These are phyloP conservation scores for Centruroides vittatus DNA, from an alignment of 1,140 invertebrate genomes.

Conservation along the genomic window DNA sequence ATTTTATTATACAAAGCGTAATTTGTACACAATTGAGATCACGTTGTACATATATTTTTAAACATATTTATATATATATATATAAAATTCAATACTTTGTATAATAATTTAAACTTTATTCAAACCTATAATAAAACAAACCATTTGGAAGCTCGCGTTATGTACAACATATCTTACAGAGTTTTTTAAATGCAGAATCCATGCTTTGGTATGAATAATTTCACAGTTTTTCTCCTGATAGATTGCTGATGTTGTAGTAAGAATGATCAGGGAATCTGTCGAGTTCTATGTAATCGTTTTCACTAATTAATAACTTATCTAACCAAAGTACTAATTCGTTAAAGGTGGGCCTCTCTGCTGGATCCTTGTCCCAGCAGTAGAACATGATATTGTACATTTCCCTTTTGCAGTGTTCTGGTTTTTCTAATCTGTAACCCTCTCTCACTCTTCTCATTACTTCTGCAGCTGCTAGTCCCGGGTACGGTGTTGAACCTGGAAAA, in stretches of 20 bases:
- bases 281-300: slow-evolving; percentile 82
- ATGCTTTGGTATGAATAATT: too few relatives aligned
- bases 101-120: too few relatives aligned
- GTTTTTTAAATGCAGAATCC: too few relatives aligned
- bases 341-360: slow-evolving; percentile 95
- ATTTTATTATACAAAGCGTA: too few relatives aligned
- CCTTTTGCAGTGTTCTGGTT: slow-evolving; percentile 79
- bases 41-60: too few relatives aligned
- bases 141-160: too few relatives aligned
- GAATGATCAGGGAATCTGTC: slow-evolving; percentile 83
- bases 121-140: too few relatives aligned
- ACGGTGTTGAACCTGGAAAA: slow-evolving; percentile 69
- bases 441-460: slow-evolving; percentile 98
- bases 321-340: slow-evolving; percentile 58
- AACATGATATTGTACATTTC: slow-evolving; percentile 96
- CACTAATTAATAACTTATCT: slow-evolving; percentile 62
- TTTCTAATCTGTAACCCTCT: slow-evolving; percentile 96
- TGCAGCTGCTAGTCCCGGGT: slow-evolving; percentile 96
- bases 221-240: slow-evolving; percentile 52
- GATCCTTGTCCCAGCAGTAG: slow-evolving; percentile 97
- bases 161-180: too few relatives aligned
- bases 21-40: too few relatives aligned
- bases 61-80: too few relatives aligned
- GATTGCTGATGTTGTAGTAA: slow-evolving; percentile 63
- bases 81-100: too few relatives aligned